These are phyloP conservation scores for Antechinus stuartii DNA, from an alignment of 2,113 vertebrate genomes.

Conservation along the genomic window DNA sequence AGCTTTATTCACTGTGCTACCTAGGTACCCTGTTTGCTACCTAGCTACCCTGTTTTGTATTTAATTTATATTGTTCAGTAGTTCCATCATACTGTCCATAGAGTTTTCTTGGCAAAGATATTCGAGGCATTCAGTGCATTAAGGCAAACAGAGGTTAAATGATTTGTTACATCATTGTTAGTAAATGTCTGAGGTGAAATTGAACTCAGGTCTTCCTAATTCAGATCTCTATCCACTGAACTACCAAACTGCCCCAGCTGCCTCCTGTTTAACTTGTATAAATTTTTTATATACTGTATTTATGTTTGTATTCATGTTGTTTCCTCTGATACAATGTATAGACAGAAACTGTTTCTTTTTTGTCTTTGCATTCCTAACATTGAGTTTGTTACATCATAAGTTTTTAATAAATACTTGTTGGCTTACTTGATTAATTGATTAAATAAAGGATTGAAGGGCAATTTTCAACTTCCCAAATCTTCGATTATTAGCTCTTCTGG, in stretches of 20 bases:
- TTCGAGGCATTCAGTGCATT: too few species aligned
- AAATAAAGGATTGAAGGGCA: background rate
- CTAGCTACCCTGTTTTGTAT: too few species aligned
- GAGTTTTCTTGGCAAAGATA: too few species aligned
- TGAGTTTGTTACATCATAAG: background rate
- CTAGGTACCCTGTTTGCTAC: too few species aligned
- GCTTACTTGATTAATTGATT: background rate
- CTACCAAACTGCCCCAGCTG: background rate
- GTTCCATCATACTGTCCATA: too few species aligned
- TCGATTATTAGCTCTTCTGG: background rate
- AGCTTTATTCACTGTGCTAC: too few species aligned
- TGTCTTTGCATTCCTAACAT: background rate
- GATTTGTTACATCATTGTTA: background rate
- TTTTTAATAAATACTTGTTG: background rate
- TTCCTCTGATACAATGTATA: background rate
- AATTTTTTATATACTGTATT: background rate
- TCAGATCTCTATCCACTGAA: background rate
- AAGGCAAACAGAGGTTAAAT: background rate
- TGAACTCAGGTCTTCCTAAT: background rate
- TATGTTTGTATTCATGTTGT: background rate
- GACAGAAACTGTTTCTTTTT: background rate
- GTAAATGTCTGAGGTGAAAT: background rate
- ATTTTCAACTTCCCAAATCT: background rate
- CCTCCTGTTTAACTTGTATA: background rate
- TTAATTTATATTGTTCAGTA: too few species aligned